Base-by-base conservation (phyloP, 2,888 invertebrate genomes). In the Craniophora ligustri region DNA sequence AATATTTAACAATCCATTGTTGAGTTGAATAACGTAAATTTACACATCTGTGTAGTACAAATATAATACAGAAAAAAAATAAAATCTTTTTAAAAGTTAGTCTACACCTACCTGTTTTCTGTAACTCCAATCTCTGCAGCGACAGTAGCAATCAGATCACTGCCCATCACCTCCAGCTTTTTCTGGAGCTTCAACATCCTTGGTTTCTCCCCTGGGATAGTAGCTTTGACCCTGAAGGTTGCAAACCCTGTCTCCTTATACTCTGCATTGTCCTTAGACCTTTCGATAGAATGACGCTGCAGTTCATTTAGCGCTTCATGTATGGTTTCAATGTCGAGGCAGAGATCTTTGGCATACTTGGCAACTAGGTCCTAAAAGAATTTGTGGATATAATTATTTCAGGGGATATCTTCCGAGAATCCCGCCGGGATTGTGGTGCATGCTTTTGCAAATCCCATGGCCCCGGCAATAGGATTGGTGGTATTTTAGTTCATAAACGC, bases 171-270 rank as follows among this genome's bases (percentile, higher is more conserved):
- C 35, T 92, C 91, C 2, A 96, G 78, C 35, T 91, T 87, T 57
- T 95, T 93, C 79, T 95, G 94, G 1, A 96, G 84, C 42, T 94
- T 94, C 2, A 95, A 53, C 10, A 90, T 71, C 56, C 72, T 87
- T 0, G 95, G 91, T 30, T 92, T 93, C 47, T 92, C 89, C 7
- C 94, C 92, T 0, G 94, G 91, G 44, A 93, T 84, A 0, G 95
- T 94, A 1, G 96, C 93, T 67, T 96, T 95, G 0, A 97, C 91
- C 80, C 95, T 95, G 16, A 98, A 86, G 0, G 96, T 96, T 0
- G 97, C 97, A 44, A 96, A 76, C 1, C 97, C 97, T 0, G 96
- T 96, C 70, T 95, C 94, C 60, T 95, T 94, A 72, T 95, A 97
- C 51, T 95, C 94, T 3, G 94, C 95, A 60, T 96, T 94, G 16